phyloP scores from a whole-genome alignment of 2,113 vertebrate genomes.

The Taurulus bubalis region DNA sequence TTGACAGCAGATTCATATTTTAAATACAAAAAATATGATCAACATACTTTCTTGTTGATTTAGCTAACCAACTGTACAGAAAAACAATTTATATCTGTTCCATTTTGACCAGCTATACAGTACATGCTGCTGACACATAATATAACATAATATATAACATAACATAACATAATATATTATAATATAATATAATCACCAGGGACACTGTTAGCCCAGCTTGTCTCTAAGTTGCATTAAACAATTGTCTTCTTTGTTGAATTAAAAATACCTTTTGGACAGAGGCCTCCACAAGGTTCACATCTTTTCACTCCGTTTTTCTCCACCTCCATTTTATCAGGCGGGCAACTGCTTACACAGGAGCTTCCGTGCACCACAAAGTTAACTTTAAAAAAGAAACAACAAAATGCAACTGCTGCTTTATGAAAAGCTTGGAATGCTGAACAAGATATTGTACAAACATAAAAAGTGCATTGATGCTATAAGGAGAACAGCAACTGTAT shows the following conservation, averaged over 20 bases:
- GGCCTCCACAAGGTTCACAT: conserved; percentile 90
- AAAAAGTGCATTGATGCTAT: neutral
- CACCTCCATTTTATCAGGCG: conserved; percentile 90
- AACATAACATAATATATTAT: neutral
- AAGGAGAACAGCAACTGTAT: neutral
- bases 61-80: neutral
- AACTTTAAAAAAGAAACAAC: conserved; percentile 72
- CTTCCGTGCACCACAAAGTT: conserved; percentile 93
- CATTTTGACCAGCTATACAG: neutral
- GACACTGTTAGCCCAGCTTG: neutral
- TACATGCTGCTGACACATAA: neutral
- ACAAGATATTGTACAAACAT: neutral
- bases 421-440: neutral
- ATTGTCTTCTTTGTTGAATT: neutral
- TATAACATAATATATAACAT: neutral
- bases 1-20: neutral
- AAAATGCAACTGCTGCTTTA: neutral
- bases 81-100: neutral
- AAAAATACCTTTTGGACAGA: conserved; percentile 91
- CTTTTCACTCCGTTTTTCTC: conserved; percentile 90
- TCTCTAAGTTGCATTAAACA: neutral
- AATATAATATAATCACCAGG: neutral
- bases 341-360: conserved; percentile 93
- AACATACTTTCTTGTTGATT: neutral
- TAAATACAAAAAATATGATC: neutral